Base-by-base conservation (phyloP, 1,140 invertebrate species). In the Tetramorium alpestre region DNA sequence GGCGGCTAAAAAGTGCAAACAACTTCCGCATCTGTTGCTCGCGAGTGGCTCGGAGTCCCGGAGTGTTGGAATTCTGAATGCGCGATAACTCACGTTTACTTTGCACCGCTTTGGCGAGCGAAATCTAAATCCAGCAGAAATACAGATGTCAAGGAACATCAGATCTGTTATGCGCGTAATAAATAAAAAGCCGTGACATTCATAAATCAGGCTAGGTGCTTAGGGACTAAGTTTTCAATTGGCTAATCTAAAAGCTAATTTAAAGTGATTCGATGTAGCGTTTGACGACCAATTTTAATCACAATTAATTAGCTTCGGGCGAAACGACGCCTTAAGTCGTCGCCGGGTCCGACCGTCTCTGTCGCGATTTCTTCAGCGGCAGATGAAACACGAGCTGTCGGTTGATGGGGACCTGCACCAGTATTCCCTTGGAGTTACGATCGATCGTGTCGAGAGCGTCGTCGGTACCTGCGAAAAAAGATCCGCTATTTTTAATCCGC, bases 351-450 rank as follows among this genome's bases (percentile, higher is more conserved):
- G 11, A 33, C 3, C 65, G 33, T 70, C 47, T 51, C 28, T 69
- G 77, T 28, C 41, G 65, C 38, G 38, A 22, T 47, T 60, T 84
- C 44, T 25, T 84, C 28, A 60, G 22, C n/a, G 64, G 28, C 44
- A 73, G 44, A 22, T 84, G 54, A 38, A 89, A 47, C 3, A 76
- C n/a, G n/a, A 89, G 38, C 5, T 78, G 67, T 13, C 58, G 75
- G 28, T 70, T 73, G 28, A 76, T 3, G 28, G 88, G 88, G 3
- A 89, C 33, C 54, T 69, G 33, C 18, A 89, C 16, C 16, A 76
- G 11, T 80, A 89, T 41, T 49, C 65, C 73, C 2, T 85, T 44
- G 1, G 51, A 56, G 8, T 2, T 58, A 0, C 78, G 81, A 65
- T 78, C 47, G 10, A 77, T 41, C 5, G 80, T 41, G 8, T 62